Conservation (phyloP, 2,888 invertebrate species). For the Agonopterix subpropinquella region DNA sequence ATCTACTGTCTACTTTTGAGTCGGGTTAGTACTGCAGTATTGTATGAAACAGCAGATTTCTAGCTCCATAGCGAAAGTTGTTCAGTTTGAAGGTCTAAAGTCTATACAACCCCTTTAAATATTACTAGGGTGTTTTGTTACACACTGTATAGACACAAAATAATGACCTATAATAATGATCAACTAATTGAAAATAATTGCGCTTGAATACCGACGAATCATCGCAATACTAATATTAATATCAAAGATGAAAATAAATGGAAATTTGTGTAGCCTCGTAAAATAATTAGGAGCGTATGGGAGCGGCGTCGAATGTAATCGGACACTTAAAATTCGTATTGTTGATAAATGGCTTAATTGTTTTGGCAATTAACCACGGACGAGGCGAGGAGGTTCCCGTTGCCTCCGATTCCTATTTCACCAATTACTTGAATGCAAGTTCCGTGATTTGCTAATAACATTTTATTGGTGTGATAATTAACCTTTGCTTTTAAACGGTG, state of each 20-base stretch:
- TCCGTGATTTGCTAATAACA: no score
- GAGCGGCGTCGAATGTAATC: constrained; percentile 28
- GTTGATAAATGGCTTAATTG: constrained; percentile 60
- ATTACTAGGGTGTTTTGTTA: no score
- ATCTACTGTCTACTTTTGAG: no score
- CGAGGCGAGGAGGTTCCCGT: constrained; percentile 16
- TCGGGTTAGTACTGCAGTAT: no score
- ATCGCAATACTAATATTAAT: constrained; percentile 5
- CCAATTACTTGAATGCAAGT: neutral
- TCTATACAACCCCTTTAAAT: no score
- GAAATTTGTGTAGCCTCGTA: constrained; percentile 22
- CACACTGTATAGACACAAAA: no score
- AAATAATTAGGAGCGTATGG: constrained; percentile 33
- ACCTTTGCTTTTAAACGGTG: neutral
- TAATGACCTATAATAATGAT: neutral
- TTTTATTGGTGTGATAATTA: neutral
- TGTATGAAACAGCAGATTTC: no score
- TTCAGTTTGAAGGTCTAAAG: no score
- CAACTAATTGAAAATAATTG: constrained; percentile 1
- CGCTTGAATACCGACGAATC: constrained; percentile 1
- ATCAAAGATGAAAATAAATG: constrained; percentile 25
- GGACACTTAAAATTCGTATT: constrained; percentile 42
- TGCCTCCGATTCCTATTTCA: constrained; percentile 1
- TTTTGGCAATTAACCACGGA: constrained; percentile 55
- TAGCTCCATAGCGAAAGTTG: no score